Percentiles rank a stretch among this genome's conserved stretches.
Conservation (phyloP, 2,888 invertebrate genomes). For the Atherix ibis region DNA sequence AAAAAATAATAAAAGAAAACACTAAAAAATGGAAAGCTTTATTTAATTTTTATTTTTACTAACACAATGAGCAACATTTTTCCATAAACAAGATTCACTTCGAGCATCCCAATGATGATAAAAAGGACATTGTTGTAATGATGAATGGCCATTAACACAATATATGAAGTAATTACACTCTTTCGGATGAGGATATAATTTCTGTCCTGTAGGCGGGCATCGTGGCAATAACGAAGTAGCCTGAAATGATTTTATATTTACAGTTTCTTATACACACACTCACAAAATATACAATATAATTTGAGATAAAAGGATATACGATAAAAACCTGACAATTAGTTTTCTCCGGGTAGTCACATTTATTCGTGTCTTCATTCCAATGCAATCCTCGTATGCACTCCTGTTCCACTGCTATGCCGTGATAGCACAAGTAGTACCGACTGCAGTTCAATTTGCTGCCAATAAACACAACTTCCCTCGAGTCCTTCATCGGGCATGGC, state of each 20-base stretch:
- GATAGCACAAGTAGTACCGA: conserved; percentile 27
- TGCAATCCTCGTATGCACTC: conserved; percentile 24
- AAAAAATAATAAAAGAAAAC: no score
- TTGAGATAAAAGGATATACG: not conserved
- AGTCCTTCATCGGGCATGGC: conserved; percentile 5
- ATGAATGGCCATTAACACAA: conserved; percentile 27
- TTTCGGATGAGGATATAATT: conserved; percentile 24
- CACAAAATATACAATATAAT: no score
- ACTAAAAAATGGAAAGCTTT: no score
- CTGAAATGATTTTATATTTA: not conserved
- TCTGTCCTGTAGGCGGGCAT: conserved; percentile 3
- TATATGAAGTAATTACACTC: conserved; percentile 28
- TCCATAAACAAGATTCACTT: conserved; percentile 22
- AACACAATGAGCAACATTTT: conserved; percentile 20
- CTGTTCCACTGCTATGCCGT: conserved; percentile 24
- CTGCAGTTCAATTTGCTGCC: conserved; percentile 21
- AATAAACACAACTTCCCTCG: conserved; percentile 17
- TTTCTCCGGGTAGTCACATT: conserved; percentile 24
- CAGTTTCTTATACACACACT: no score
- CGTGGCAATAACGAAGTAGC: not conserved
- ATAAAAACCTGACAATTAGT: conserved; percentile 18
- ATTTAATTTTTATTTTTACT: conserved; percentile 1
- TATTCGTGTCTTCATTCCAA: conserved; percentile 21
- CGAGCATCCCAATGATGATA: conserved; percentile 25
- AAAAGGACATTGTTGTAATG: conserved; percentile 28